Evolutionary conservation across 2,888 invertebrate genomes (phyloP), one percentile per base, ranked within the genome.

Genomic region (Mythimna vitellina): DNA sequence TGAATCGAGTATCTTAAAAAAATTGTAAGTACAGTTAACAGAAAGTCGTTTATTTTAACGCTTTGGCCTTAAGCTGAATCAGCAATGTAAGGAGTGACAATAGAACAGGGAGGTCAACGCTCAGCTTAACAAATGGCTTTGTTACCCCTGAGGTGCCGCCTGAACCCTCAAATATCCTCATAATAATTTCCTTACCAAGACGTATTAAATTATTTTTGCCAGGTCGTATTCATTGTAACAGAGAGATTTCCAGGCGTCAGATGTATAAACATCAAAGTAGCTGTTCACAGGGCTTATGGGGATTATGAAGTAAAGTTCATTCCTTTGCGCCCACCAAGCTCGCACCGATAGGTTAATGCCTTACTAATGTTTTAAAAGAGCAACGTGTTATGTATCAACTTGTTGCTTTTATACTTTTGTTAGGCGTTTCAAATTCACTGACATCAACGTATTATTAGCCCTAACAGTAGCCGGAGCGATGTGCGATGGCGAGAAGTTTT

Each of bases 201-300:
- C 29, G 14, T 22, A 22, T 35, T 22, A 51, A 61, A 56, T 42
- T 65, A 72, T 60, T 49, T 53, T 56, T 51, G 17, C 8, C 32
- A 49, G 49, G 32, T 73, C 49, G 35, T 35, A 38, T 17, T 66
- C n/a, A n/a, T 29, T n/a, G 22, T 51, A 20, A 63, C 42, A 42
- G 20, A 62, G 54, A 65, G 69, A 81, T 81, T 58, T 42, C 9
- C n/a, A 12, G 58, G 49, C 57, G 12, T 69, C 22, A 63, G 38
- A 60, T 38, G 20, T 66, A 53, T 64, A 46, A 70, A 68, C 62
- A 72, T 84, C 53, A 71, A 76, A 81, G 76, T 67, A 67, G 61
- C 70, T 25, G 32, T 22, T 56, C 58, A 54, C 69, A 54, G 64
- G 20, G 46, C 46, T 46, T 46, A 46, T 17, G 46, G 29, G 62